Evolutionary conservation across 2,113 vertebrate species (phyloP), one percentile per base, ranked within the genome.

Genomic region (Gymnocephalus cernua): DNA sequence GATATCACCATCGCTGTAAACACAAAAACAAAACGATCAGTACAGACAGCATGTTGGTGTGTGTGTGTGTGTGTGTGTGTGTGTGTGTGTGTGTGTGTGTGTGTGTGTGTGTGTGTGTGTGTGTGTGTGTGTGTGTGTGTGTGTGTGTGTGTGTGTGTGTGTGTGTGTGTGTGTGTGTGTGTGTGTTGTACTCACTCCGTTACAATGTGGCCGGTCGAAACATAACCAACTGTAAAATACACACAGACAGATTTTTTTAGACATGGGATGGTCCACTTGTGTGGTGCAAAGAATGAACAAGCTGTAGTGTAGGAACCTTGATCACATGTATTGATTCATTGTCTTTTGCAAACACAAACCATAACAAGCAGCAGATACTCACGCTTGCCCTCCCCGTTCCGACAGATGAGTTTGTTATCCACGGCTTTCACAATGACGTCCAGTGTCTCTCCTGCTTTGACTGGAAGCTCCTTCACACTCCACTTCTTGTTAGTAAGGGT

Each of bases 341-440:
- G 21, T 15, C 6, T 62, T 62, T 21, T 32, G 2, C 57, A 66
- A 14, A 23, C 45, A 57, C 23, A 62, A 58, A 41, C 47, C 21
- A 54, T 6, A 59, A 32, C n/a, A 23, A 51, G 25, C 62, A 54
- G 47, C 41, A 50, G 23, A 59, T 21, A 96, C 97, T 97, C 93
- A 99, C 97, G 96, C 93, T 97, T 99, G 19, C 98, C 97, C 8
- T 99, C 97, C n/a, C 96, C 94, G 1, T 97, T 99, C 66, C 97
- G 96, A 90, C 97, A 98, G 81, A 98, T 93, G 51, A 97, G 86
- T 87, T 97, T 99, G 53, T 90, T 94, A 6, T 96, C 93, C 9
- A 95, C 95, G 4, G 96, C 93, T 68, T 90, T 95, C 80, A 96
- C 93, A 41, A 99, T 97, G 53, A 99, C 91, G 35, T 97, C 96